Base-by-base conservation (phyloP, 2,113 vertebrate genomes). In the Anguilla rostrata region DNA sequence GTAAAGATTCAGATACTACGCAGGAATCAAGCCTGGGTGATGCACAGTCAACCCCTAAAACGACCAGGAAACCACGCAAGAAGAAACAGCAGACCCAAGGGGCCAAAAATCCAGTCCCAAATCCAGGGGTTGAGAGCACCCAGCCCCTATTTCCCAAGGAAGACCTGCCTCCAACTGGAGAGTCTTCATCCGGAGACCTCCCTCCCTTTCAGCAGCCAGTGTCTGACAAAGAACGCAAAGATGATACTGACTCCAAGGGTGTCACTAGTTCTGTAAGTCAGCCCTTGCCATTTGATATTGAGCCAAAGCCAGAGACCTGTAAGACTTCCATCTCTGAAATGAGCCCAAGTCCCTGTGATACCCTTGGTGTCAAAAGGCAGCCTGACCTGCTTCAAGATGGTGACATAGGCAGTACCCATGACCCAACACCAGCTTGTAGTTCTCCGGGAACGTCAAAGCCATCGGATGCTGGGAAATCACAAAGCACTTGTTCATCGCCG, bases 151-250 rank as follows among this genome's bases (percentile, higher is more conserved):
- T 92, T 90, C 91, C 90, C 78, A 89, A 86, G 63, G 94, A 95
- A 89, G 93, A 96, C 53, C 79, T 89, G 8, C 86, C 90, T 90
- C 84, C 89, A 49, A 88, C 92, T 66, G 90, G 94, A 80, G 90
- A 94, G 63, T 93, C 87, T 84, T 93, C 94, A 87, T 71, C 92
- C 86, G 95, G 93, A 39, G 94, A 94, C 79, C 57, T 96, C 2
- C 93, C 95, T n/a, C 92, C 95, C 83, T 92, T 93, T 88, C 96
- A 96, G 40, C 92, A 92, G 11, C 88, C 94, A 84, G 84, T 87
- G 89, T 91, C 91, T 90, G 87, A 92, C 87, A 89, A 90, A 90
- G 88, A 89, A 66, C 92, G 93, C 85, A 92, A 90, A 87, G 94
- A 89, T 43, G 94, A 88, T 43, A 46, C 34, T 9, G 56, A 80